Base-by-base conservation (phyloP, 1,140 invertebrate genomes). In the Drosophila mojavensis region DNA sequence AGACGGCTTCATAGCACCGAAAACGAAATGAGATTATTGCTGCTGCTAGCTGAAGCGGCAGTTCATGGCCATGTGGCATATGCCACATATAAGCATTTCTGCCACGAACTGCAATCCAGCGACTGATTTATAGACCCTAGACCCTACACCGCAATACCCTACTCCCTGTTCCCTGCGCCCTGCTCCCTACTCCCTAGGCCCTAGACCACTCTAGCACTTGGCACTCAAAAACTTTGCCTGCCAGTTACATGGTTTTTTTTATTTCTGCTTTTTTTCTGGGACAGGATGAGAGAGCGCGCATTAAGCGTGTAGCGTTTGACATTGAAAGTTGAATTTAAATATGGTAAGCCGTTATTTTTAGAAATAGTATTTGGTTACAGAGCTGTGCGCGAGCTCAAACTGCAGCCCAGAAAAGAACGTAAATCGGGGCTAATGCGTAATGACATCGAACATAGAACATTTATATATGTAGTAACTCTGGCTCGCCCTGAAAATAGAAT, bases 21-120 rank as follows among this genome's bases (percentile, higher is more conserved):
- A 45, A n/a, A 0, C 45, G 50, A 17, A 47, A 41, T 28, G 43
- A 54, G 47, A 39, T 17, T 24, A 48, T 41, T 9, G 45, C 17
- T 24, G 59, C 41, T 28, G 24, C 59, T 62, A 58, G 62, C 54
- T 70, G 53, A 68, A 71, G n/a, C 67, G 68, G 47, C 68, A 75
- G 73, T 75, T 75, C 73, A 75, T 75, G 73, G 73, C 60, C 73
- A 69, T 69, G 65, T 74, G 55, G 28, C 68, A 71, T 75, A 71
- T 71, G 73, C 48, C 68, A 61, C 68, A 61, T 55, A 59, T 60
- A 72, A 47, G 43, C n/a, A 64, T 59, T 65, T 41, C 26, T 36
- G 17, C 10, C 67, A 54, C 33, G 24, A 55, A 54, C 67, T 72
- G 67, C 73, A 75, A 50, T 55, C 58, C 61, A 43, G 62, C 47